phyloP scores from a whole-genome alignment of 1,140 invertebrate species.

The Neuroterus valhalla region DNA sequence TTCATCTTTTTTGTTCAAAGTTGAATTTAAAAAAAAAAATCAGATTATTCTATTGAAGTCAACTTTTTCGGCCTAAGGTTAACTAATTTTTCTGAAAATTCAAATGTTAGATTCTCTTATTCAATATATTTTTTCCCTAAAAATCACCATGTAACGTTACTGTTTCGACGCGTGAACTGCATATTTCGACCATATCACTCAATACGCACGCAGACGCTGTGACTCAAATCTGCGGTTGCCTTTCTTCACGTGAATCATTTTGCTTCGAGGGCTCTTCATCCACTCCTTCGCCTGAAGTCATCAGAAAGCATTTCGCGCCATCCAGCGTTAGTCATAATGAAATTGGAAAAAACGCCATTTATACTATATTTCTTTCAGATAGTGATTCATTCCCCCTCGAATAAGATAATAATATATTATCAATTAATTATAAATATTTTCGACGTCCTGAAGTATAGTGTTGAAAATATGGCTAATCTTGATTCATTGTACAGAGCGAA shows the following conservation, averaged over 20 bases:
- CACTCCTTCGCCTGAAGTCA: not conserved
- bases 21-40: no score
- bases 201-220: not conserved
- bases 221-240: constrained; percentile 11
- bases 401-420: not conserved
- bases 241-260: constrained; percentile 23
- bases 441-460: not conserved
- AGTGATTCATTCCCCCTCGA: not conserved
- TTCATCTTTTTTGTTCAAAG: no score
- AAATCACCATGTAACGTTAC: no score
- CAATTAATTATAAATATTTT: not conserved
- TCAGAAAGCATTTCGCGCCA: no score
- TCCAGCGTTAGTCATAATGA: not conserved
- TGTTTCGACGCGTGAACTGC: no score
- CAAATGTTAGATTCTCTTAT: no score
- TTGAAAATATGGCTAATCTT: not conserved
- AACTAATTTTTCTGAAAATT: no score
- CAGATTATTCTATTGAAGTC: no score
- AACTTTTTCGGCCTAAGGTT: no score
- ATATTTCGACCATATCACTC: not conserved
- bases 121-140: no score
- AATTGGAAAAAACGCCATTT: not conserved
- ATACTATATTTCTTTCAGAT: not conserved
- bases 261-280: not conserved
- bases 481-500: not conserved